These are phyloP conservation scores for Arion vulgaris DNA, from an alignment of 1,140 invertebrate genomes.

Conservation along the genomic window DNA sequence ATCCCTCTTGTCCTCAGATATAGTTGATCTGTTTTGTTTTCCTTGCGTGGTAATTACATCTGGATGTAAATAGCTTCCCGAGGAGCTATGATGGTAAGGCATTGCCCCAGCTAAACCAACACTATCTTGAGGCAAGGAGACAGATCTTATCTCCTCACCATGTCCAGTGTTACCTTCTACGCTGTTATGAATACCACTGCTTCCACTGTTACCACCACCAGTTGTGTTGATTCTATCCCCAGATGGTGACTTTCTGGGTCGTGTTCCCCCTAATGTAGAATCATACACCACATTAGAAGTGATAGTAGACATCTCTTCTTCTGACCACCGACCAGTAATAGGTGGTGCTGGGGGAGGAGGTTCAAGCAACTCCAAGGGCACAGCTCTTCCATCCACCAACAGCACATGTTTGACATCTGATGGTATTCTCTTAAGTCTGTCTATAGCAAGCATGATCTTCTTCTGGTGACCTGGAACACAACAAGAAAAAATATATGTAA, in stretches of 20 bases:
- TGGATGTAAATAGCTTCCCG: conserved; percentile 56
- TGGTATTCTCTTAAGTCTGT: conserved; percentile 92
- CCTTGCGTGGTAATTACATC: conserved; percentile 74
- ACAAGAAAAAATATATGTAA: background rate
- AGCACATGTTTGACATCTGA: conserved; percentile 62
- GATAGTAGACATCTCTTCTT: conserved; percentile 49
- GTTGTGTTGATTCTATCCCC: conserved; percentile 67
- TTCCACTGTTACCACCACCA: conserved; percentile 60
- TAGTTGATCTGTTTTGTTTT: conserved; percentile 53
- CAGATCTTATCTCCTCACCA: conserved; percentile 38
- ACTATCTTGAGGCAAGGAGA: conserved; percentile 41
- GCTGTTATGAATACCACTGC: conserved; percentile 16
- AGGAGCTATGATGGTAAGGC: conserved; percentile 38
- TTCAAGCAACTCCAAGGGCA: conserved; percentile 54
- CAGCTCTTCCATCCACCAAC: conserved; percentile 51
- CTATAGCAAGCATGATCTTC: conserved; percentile 96
- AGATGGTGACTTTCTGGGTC: conserved; percentile 63
- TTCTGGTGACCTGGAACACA: conserved; percentile 92
- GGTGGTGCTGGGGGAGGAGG: conserved; percentile 53
- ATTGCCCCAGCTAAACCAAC: conserved; percentile 29
- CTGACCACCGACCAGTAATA: conserved; percentile 58
- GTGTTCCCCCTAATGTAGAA: conserved; percentile 32
- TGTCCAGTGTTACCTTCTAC: background rate
- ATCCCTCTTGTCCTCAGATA: conserved; percentile 44
- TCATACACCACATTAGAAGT: conserved; percentile 40